Evolutionary conservation across 2,113 vertebrate genomes (phyloP).

Genomic region (Amblyopsis rosae): DNA sequence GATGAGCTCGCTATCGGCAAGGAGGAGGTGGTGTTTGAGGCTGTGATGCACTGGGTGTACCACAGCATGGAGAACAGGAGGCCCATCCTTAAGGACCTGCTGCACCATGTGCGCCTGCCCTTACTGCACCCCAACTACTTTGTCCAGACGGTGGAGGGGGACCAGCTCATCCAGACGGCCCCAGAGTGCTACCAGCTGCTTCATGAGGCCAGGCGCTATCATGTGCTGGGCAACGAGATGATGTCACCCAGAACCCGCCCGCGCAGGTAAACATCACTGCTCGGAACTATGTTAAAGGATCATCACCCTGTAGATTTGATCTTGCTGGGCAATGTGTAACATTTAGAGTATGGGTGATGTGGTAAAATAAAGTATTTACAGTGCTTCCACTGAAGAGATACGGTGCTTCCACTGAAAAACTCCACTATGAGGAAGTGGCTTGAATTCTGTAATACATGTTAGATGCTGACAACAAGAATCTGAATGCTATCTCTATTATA

Average conservation of each 20-base stretch:
- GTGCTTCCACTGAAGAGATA: too few species aligned
- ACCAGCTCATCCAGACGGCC: conserved; percentile 93
- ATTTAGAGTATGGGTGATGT: too few species aligned
- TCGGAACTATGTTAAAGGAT: neutral
- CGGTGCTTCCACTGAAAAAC: too few species aligned
- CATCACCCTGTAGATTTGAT: neutral
- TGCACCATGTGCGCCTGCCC: conserved; percentile 92
- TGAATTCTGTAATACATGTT: neutral
- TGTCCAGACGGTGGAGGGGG: conserved; percentile 96
- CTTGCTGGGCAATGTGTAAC: too few species aligned
- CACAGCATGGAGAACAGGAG: conserved; percentile 82
- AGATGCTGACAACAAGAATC: neutral
- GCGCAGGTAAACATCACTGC: conserved; percentile 83
- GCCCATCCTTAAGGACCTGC: conserved; percentile 87
- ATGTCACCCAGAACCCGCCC: conserved; percentile 97
- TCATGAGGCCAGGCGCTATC: conserved; percentile 94
- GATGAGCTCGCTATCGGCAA: conserved; percentile 91
- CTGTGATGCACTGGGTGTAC: conserved; percentile 98
- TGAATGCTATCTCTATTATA: neutral
- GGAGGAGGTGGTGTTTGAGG: conserved; percentile 95
- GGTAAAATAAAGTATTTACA: too few species aligned
- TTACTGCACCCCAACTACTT: conserved; percentile 97
- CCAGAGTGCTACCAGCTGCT: conserved; percentile 96
- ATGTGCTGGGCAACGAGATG: conserved; percentile 98
- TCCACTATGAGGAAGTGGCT: neutral